phyloP scores from a whole-genome alignment of 2,797 vertebrate genomes.

The Oryzias dopingdopingensis region DNA sequence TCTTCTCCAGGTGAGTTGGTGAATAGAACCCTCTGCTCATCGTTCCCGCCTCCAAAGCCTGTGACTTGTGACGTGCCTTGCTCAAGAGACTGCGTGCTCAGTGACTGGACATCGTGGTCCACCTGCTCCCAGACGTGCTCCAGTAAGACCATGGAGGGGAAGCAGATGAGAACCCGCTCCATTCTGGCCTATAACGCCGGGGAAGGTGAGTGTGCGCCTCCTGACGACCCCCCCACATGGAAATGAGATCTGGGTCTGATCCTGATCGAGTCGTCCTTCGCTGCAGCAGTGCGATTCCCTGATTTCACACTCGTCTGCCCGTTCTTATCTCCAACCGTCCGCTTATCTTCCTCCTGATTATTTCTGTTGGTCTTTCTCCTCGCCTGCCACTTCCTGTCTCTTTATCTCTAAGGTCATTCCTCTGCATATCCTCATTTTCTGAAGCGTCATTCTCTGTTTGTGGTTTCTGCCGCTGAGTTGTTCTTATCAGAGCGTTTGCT shows the following conservation, averaged over 20 bases:
- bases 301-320: constrained; percentile 69
- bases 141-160: constrained; percentile 93
- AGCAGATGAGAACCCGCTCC: constrained; percentile 89
- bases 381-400: constrained; percentile 40
- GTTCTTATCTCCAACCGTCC: constrained; percentile 53
- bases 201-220: constrained; percentile 83
- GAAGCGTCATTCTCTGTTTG: neutral
- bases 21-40: constrained; percentile 83
- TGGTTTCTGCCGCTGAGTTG: constrained; percentile 22
- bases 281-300: constrained; percentile 56
- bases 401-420: constrained; percentile 44
- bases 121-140: constrained; percentile 98
- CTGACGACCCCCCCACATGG: constrained; percentile 17
- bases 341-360: constrained; percentile 56
- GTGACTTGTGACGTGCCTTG: constrained; percentile 88
- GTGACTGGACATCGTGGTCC: constrained; percentile 91
- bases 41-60: constrained; percentile 80
- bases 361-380: constrained; percentile 52
- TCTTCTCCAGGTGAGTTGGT: constrained; percentile 79
- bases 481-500: constrained; percentile 39
- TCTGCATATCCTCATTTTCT: constrained; percentile 22
- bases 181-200: constrained; percentile 89
- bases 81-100: constrained; percentile 93
- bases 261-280: constrained; percentile 62
- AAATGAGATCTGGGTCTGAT: constrained; percentile 41